Percentiles rank a stretch among this genome's conserved stretches.
These are phyloP conservation scores for Dissostichus mawsoni DNA, from an alignment of 2,113 vertebrate genomes.

Conservation along the genomic window DNA sequence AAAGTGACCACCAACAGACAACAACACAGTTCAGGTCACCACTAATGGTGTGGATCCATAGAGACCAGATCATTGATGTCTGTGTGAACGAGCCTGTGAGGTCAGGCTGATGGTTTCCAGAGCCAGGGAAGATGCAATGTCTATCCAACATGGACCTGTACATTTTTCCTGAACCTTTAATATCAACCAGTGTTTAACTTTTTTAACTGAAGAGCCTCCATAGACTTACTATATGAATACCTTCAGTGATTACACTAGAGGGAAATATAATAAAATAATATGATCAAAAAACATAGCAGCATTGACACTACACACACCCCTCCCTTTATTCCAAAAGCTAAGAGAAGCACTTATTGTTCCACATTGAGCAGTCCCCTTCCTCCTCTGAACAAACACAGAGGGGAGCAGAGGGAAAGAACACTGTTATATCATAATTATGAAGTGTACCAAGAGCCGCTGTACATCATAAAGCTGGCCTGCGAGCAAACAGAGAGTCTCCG, in stretches of 20 bases:
- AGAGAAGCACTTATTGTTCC: slow-evolving; percentile 49
- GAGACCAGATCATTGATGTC: slow-evolving; percentile 9
- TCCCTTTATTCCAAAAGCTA: slow-evolving; percentile 24
- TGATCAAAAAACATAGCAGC: not conserved
- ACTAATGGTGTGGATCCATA: slow-evolving; percentile 61
- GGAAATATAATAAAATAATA: not conserved
- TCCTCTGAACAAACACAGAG: slow-evolving; percentile 36
- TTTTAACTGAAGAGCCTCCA: not conserved
- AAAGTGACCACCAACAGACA: not conserved
- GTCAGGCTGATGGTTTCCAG: slow-evolving; percentile 19
- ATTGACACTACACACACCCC: slow-evolving; percentile 27
- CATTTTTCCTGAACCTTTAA: not conserved
- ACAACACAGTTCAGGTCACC: not conserved
- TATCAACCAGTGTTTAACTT: not conserved
- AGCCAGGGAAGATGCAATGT: slow-evolving; percentile 13
- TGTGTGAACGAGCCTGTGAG: slow-evolving; percentile 30
- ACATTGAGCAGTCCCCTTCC: slow-evolving; percentile 25
- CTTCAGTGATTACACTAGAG: not conserved
- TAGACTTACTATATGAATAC: not conserved
- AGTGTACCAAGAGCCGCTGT: slow-evolving; percentile 16
- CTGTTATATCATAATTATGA: slow-evolving; percentile 38
- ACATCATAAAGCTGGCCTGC: slow-evolving; percentile 1
- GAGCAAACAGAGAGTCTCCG: slow-evolving; percentile 26
- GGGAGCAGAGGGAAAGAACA: slow-evolving; percentile 14
- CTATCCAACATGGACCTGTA: not conserved